Conservation (phyloP, 2,113 vertebrate species). For the Pongo pygmaeus region DNA sequence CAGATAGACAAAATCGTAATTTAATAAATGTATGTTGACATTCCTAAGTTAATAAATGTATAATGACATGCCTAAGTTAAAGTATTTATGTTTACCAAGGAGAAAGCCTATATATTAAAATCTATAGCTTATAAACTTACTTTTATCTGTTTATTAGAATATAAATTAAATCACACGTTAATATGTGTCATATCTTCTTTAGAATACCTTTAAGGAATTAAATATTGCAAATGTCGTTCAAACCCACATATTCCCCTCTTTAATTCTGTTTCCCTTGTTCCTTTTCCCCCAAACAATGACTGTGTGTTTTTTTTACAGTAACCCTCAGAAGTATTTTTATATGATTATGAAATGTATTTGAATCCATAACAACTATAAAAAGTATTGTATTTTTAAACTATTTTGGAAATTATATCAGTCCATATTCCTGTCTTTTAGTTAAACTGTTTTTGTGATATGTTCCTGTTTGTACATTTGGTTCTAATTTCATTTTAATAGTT, state of each 20-base stretch:
- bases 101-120: not conserved
- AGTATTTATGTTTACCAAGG: not conserved
- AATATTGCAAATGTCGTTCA: not conserved
- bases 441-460: not conserved
- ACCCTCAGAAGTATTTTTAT: not conserved
- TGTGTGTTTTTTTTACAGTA: not conserved
- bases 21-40: not conserved
- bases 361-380: not conserved
- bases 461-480: not conserved
- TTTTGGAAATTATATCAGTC: not conserved
- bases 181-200: not conserved
- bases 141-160: not conserved
- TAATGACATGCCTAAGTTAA: not conserved
- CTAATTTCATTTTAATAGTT: not conserved
- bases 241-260: not conserved
- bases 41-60: not conserved
- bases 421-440: not conserved
- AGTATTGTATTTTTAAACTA: not conserved
- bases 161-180: not conserved
- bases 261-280: not conserved
- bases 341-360: not conserved
- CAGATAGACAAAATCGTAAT: not conserved
- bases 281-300: not conserved
- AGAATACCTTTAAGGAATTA: not conserved
- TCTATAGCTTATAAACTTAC: not conserved